Evolutionary conservation across 1,140 invertebrate genomes (phyloP).

Genomic region (Ectropis grisescens): DNA sequence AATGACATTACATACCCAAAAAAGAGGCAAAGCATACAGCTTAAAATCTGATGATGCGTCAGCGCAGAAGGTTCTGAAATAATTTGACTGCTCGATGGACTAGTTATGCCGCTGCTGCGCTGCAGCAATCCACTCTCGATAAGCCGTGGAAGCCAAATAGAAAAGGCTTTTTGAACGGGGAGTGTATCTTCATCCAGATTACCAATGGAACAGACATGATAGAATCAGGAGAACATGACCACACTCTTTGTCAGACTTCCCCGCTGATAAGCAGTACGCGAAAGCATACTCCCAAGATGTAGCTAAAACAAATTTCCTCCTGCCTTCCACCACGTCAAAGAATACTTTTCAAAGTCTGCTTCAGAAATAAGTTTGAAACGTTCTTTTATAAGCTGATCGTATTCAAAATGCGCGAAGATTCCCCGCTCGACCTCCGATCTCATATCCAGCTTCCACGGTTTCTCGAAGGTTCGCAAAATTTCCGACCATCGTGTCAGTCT

Average conservation of each 20-base stretch:
- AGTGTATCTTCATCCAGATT: constrained; percentile 39
- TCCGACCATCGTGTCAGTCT: constrained; percentile 28
- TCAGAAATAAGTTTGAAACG: constrained; percentile 33
- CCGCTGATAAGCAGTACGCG: constrained; percentile 31
- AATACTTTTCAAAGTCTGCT: constrained; percentile 29
- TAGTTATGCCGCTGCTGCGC: no score
- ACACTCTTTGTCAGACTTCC: constrained; percentile 30
- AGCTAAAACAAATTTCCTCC: constrained; percentile 34
- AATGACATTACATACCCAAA: no score
- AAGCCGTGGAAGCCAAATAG: no score
- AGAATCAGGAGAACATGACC: constrained; percentile 42
- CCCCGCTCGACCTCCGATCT: constrained; percentile 34
- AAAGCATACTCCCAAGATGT: constrained; percentile 41
- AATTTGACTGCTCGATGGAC: no score
- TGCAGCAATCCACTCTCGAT: no score
- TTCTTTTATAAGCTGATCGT: constrained; percentile 33
- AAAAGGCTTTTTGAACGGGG: no score
- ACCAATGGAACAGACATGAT: constrained; percentile 45
- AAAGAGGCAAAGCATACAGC: no score
- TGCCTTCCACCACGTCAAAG: constrained; percentile 27
- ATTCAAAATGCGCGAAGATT: constrained; percentile 36
- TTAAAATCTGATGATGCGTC: no score
- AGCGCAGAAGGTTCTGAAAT: no score
- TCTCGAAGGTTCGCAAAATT: constrained; percentile 33
- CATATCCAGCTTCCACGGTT: constrained; percentile 4